Conservation (phyloP, 1,140 invertebrate genomes). For the Bombyx mori region DNA sequence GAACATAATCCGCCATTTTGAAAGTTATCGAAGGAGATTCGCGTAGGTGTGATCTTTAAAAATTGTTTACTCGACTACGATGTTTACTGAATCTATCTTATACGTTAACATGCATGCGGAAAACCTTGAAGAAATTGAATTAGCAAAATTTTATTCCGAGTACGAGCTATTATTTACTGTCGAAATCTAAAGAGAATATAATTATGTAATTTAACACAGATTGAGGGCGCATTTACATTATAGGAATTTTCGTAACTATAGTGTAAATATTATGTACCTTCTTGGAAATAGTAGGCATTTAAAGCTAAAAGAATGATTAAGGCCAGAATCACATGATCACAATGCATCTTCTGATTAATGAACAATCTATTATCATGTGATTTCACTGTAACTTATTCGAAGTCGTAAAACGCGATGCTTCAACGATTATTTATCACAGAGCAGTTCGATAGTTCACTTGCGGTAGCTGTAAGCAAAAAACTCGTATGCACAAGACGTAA, state of each 20-base stretch:
- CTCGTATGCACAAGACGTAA: constrained; percentile 22
- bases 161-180: no score
- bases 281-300: no score
- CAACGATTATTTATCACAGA: constrained; percentile 6
- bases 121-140: constrained; percentile 3
- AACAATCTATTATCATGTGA: no score
- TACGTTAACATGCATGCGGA: background rate
- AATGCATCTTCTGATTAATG: no score
- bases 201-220: no score
- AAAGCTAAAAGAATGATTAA: no score
- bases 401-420: constrained; percentile 3
- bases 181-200: no score
- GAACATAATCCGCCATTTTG: constrained; percentile 48
- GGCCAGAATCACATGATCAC: no score
- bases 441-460: constrained; percentile 35
- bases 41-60: constrained; percentile 44
- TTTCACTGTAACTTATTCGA: no score
- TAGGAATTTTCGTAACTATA: no score
- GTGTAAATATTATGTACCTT: no score
- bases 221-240: no score
- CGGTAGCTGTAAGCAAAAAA: constrained; percentile 34
- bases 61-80: constrained; percentile 27
- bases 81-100: constrained; percentile 15
- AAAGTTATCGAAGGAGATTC: constrained; percentile 35
- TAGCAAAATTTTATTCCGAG: background rate